These are phyloP conservation scores for Psittacula cyanocephala DNA, from an alignment of 2,113 vertebrate genomes.

Conservation along the genomic window DNA sequence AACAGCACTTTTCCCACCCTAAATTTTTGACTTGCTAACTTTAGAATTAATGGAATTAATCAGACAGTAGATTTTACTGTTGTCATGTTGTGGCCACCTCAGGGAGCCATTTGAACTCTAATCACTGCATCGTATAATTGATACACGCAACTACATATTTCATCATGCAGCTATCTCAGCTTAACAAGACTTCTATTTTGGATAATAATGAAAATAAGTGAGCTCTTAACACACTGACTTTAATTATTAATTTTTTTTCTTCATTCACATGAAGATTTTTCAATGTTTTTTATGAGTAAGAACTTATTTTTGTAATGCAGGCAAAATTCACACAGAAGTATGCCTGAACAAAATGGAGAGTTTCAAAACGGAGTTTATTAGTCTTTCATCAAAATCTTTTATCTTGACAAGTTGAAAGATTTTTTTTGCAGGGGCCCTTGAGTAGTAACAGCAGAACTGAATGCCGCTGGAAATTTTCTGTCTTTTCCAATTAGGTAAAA, in stretches of 20 bases:
- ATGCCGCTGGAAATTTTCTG: not conserved
- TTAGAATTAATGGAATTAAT: not conserved
- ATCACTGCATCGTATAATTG: not conserved
- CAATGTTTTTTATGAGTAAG: not conserved
- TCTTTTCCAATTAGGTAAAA: not conserved
- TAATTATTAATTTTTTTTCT: not conserved
- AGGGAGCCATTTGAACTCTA: not conserved
- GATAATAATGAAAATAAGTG: not conserved
- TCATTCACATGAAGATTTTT: not conserved
- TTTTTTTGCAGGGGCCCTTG: accelerated
- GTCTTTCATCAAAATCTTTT: not conserved
- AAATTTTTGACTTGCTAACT: not conserved
- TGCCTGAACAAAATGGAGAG: not conserved
- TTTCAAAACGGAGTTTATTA: not conserved
- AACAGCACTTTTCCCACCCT: not conserved
- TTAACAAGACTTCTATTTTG: not conserved
- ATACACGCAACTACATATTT: not conserved
- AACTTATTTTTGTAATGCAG: not conserved
- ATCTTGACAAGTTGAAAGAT: not conserved
- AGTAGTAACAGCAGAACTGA: not conserved
- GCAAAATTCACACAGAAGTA: not conserved
- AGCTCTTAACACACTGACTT: not conserved
- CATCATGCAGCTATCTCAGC: not conserved
- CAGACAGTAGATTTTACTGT: not conserved
- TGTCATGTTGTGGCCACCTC: not conserved